Percentiles rank a stretch among this genome's conserved stretches.
Conservation (phyloP, 2,113 vertebrate species). For the Psilopsiagon aymara region DNA sequence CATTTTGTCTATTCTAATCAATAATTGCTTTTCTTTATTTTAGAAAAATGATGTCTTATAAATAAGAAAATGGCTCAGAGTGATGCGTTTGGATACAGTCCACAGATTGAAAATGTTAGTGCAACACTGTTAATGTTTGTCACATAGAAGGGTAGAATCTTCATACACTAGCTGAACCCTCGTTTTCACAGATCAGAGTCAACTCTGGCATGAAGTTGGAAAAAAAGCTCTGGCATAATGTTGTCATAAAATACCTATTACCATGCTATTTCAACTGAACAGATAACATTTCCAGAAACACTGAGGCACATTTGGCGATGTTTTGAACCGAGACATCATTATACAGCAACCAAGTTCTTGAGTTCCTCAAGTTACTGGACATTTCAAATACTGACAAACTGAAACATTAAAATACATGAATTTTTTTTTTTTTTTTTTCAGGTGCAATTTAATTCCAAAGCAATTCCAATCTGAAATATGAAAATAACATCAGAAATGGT, state of each 20-base stretch:
- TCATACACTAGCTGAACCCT: neutral
- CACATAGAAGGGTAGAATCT: neutral
- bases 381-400: neutral
- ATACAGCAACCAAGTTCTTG: neutral
- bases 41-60: neutral
- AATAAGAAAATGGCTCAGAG: neutral
- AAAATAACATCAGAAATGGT: neutral
- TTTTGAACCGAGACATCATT: neutral
- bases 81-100: neutral
- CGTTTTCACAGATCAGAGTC: neutral
- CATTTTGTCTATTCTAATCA: neutral
- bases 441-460: neutral
- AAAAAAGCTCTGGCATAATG: neutral
- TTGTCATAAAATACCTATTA: neutral
- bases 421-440: too few species aligned
- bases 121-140: neutral
- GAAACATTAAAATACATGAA: neutral
- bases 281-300: neutral
- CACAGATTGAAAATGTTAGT: neutral
- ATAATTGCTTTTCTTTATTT: neutral
- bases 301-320: neutral
- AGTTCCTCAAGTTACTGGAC: neutral
- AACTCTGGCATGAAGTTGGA: neutral
- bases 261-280: neutral
- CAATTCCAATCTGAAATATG: neutral